Percentiles rank a stretch among this genome's conserved stretches.
Conservation (phyloP, 2,113 vertebrate genomes). For the Raja brachyura region DNA sequence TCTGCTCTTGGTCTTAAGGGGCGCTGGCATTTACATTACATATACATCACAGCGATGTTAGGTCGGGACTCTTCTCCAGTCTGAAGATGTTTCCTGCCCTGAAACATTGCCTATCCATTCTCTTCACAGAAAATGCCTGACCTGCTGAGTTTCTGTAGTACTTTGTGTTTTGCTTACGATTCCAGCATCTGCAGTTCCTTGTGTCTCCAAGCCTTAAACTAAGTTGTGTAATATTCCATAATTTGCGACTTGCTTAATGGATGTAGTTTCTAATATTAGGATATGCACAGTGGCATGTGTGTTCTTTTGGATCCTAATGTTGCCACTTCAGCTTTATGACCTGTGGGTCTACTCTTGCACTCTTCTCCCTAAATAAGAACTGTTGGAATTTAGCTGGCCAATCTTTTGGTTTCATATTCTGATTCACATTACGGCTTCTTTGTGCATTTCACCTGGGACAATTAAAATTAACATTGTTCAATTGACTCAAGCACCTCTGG, state of each 20-base stretch:
- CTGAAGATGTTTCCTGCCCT: too few relatives aligned
- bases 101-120: too few relatives aligned
- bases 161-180: too few relatives aligned
- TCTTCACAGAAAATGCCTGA: too few relatives aligned
- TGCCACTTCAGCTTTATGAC: neutral
- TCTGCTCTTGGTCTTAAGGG: too few relatives aligned
- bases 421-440: neutral
- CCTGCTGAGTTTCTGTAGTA: too few relatives aligned
- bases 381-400: neutral
- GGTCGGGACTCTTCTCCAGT: too few relatives aligned
- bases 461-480: neutral
- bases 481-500: neutral
- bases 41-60: too few relatives aligned
- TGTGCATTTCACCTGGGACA: neutral
- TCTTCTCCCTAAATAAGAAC: neutral
- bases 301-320: neutral
- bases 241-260: neutral
- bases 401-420: neutral
- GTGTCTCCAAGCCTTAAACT: too few relatives aligned
- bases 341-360: neutral
- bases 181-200: too few relatives aligned
- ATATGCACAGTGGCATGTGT: neutral
- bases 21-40: too few relatives aligned
- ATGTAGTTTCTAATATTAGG: neutral
- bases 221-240: neutral